Conservation (phyloP, 2,888 invertebrate species). For the Trichogramma evanescens region DNA sequence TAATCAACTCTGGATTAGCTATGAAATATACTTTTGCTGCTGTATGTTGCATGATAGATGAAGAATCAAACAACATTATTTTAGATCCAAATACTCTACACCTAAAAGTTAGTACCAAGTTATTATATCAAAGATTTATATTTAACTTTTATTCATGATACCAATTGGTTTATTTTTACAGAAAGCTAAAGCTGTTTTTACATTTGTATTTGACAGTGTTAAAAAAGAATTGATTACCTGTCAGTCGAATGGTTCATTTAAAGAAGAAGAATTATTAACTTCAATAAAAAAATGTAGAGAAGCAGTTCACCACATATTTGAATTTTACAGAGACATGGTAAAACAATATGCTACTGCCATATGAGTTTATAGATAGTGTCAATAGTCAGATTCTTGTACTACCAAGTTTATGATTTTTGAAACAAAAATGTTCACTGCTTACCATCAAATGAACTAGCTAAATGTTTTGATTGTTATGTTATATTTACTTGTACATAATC, state of each 20-base stretch:
- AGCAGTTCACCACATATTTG: constrained; percentile 63
- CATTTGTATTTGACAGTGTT: constrained; percentile 68
- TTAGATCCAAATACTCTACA: constrained; percentile 57
- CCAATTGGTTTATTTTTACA: constrained; percentile 38
- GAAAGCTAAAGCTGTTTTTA: constrained; percentile 57
- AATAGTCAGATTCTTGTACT: too few relatives aligned
- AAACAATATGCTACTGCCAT: constrained; percentile 50
- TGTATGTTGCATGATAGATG: constrained; percentile 65
- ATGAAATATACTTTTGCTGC: constrained; percentile 78
- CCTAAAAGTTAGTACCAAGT: constrained; percentile 42
- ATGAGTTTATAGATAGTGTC: constrained; percentile 18
- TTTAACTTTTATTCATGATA: constrained; percentile 6
- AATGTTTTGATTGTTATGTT: not conserved
- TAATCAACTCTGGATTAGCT: constrained; percentile 75
- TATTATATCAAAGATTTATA: not conserved
- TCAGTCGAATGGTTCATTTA: constrained; percentile 65
- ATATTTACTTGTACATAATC: not conserved
- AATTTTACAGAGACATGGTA: constrained; percentile 64
- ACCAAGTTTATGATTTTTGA: too few relatives aligned
- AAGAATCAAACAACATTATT: constrained; percentile 52
- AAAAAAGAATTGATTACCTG: constrained; percentile 56
- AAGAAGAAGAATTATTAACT: constrained; percentile 60
- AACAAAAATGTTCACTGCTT: too few relatives aligned
- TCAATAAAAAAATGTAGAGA: constrained; percentile 60
- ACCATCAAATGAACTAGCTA: too few relatives aligned